Evolutionary conservation across 2,797 vertebrate genomes (phyloP).

Genomic region (Bradypus variegatus): DNA sequence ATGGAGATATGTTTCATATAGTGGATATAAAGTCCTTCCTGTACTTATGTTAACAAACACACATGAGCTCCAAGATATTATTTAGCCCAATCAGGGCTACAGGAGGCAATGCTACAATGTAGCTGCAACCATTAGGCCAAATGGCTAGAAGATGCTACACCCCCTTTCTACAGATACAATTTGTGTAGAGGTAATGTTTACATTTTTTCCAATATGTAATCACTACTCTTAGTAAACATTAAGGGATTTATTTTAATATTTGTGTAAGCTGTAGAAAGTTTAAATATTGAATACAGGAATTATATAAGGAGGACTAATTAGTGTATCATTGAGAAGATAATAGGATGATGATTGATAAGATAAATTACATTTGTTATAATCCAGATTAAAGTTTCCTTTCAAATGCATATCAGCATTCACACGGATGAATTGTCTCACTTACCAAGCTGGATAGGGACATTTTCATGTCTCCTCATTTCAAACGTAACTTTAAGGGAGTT

Average conservation of each 20-base stretch:
- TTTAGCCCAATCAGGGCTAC: not conserved
- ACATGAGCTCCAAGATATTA: not conserved
- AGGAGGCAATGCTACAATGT: not conserved
- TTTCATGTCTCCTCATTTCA: not conserved
- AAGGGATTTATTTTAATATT: not conserved
- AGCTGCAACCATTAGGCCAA: not conserved
- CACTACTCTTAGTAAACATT: not conserved
- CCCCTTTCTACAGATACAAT: not conserved
- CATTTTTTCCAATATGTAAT: not conserved
- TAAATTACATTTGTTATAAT: not conserved
- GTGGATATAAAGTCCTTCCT: not conserved
- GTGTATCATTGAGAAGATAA: not conserved
- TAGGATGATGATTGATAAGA: not conserved
- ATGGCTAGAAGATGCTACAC: not conserved
- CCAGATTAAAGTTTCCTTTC: not conserved
- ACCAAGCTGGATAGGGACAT: not conserved
- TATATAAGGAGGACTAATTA: not conserved
- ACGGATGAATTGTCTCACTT: not conserved
- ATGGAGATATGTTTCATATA: not conserved
- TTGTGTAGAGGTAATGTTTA: not conserved
- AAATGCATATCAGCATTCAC: not conserved
- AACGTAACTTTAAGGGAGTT: not conserved
- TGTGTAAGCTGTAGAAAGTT: not conserved
- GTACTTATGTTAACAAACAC: not conserved
- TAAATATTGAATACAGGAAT: not conserved